Evolutionary conservation across 30 jellyfish, hydroid and myxozoan genomes (phyloP), one percentile per base, ranked within the genome.

Genomic region (Turritopsis rubra): DNA sequence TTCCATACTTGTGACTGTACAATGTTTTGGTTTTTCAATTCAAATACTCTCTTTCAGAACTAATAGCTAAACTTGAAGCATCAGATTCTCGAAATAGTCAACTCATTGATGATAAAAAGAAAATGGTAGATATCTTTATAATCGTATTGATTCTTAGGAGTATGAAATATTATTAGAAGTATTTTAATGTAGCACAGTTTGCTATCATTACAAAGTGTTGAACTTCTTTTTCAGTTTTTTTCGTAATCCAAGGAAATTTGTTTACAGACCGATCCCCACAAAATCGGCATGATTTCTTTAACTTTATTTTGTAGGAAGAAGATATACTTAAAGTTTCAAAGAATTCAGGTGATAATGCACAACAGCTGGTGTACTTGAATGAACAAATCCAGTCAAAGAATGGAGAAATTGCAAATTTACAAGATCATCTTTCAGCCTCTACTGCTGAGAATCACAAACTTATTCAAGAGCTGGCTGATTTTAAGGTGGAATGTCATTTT

Each of bases 321-420:
- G 93, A 90, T 21, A 86, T 85, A 19, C 65, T 88, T 1, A 83
- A 90, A 79, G 81, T 90, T 65, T 71, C 89, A 26, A 83, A 85
- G 72, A 79, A 89, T 24, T 82, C 97, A 3, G 97, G 97, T 41
- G 95, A 90, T 79, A 90, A 89, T 19, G 88, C 97, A 18, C 80
- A 91, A 8, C 97, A 90, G 84, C 75, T 85, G 21, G 79, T 82
- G 74, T 85, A 90, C 65, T 53, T 82, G 29, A 82, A 85, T 54
- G 95, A 86, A 53, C 89, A 86, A 52, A 85, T 90, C 1, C 91
- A 90, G 30, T 77, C 83, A 23, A 83, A 79, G 7, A 86, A 85
- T 71, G 73, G 94, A 31, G 88, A 87, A 66, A 29, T 52, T 72
- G 54, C 95, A 1, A 68, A 54, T 25, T 52, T 87, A 19, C 81